Conservation (phyloP, 2,888 invertebrate species). For the Laspeyria flexula region DNA sequence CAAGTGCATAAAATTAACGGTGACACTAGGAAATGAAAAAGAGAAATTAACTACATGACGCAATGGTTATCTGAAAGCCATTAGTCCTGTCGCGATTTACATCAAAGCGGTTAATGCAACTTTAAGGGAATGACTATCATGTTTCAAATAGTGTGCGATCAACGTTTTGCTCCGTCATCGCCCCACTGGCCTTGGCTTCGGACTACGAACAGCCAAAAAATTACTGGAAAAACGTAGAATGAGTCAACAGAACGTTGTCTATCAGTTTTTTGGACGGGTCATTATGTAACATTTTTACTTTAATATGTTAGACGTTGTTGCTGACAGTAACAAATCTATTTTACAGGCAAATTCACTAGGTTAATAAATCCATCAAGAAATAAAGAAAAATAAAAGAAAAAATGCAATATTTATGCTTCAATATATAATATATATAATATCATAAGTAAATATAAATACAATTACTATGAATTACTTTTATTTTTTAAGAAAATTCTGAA, state of each 20-base stretch:
- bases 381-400: too few species aligned
- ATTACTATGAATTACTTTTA: too few species aligned
- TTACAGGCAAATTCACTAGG: too few species aligned
- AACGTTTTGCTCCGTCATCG: conserved; percentile 45
- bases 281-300: conserved; percentile 25
- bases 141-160: conserved; percentile 17
- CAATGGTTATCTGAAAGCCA: conserved; percentile 6
- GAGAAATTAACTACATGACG: conserved; percentile 17
- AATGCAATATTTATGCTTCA: too few species aligned
- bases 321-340: conserved; percentile 7
- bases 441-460: too few species aligned
- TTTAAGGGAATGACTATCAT: conserved; percentile 21
- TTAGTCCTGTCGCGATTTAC: conserved; percentile 17
- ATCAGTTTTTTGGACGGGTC: conserved; percentile 30
- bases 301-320: conserved; percentile 1
- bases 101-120: conserved; percentile 16
- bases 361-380: too few species aligned
- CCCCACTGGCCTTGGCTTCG: conserved; percentile 48
- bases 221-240: conserved; percentile 42
- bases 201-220: conserved; percentile 36
- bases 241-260: conserved; percentile 38
- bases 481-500: too few species aligned
- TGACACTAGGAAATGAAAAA: conserved; percentile 20
- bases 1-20: conserved; percentile 1
- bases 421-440: too few species aligned